A percentile compares a stretch with the other conserved stretches of the same genome.
These are phyloP conservation scores for Tokudaia muenninki DNA, from an alignment of 2,797 vertebrate genomes.

Conservation along the genomic window DNA sequence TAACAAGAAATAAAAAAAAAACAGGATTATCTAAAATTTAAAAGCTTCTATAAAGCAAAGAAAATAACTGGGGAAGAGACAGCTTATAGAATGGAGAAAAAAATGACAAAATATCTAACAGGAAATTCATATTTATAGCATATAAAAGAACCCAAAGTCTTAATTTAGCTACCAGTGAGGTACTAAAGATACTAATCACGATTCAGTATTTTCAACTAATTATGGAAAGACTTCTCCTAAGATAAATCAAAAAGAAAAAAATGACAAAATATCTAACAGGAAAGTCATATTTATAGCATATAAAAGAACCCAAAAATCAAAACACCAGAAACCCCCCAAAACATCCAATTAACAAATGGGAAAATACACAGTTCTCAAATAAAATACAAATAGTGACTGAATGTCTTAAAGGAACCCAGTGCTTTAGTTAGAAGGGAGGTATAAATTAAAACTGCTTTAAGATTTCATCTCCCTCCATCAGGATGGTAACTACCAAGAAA, in stretches of 20 bases:
- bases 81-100: neutral
- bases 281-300: neutral
- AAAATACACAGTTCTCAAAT: neutral
- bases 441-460: neutral
- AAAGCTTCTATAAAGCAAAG: neutral
- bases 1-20: neutral
- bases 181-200: too few species aligned
- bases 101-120: neutral
- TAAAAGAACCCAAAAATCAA: neutral
- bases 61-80: neutral
- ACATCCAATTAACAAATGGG: neutral
- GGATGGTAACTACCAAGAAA: neutral
- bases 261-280: neutral
- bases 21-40: neutral
- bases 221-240: too few species aligned
- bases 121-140: neutral
- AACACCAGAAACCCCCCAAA: neutral
- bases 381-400: neutral
- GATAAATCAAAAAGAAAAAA: too few species aligned
- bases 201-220: too few species aligned
- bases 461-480: neutral
- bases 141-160: neutral
- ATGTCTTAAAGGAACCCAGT: neutral
- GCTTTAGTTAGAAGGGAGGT: neutral
- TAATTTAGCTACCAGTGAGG: too few species aligned